Evolutionary conservation across 2,113 vertebrate genomes (phyloP), one percentile per base, ranked within the genome.

Genomic region (Otus sunia): DNA sequence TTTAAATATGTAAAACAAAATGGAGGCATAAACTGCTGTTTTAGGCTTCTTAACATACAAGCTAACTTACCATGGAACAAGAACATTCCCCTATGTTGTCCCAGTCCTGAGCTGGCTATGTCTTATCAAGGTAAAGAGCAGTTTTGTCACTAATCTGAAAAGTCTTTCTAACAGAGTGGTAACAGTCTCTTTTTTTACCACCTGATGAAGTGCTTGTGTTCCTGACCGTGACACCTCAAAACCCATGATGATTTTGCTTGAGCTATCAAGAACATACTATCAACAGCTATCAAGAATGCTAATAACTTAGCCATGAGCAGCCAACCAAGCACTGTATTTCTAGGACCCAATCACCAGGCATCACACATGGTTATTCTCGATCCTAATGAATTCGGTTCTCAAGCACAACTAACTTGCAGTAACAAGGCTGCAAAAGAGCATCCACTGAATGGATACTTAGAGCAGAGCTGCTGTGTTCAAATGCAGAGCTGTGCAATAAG

Each of bases 21-120:
- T 4, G 9, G 3, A 1, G 2, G 1, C 1, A 3, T 14, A 1
- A 52, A 23, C 3, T 47, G 9, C 9, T 32, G 8, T 8, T 79
- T 93, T 49, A 68, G 49, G 34, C 4, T 82, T 68, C 58, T 52
- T 69, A 77, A 62, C 11, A 26, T 10, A n/a, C 9, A 86, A 69
- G 8, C 3, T 66, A 69, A 62, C 22, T 83, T 83, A 53, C 9
- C 8, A 6, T 25, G 56, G 50, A 69, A 22, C 6, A 62, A 55
- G 64, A 86, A 18, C 6, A 17, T 43, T 9, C 52, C 10, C 55
- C 21, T 3, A 2, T 15, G 8, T 67, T 43, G 7, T n/a, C 37
- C 30, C 23, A 59, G 0, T 21, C 14, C 58, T 56, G 29, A 84
- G 3, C 20, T 47, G 32, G 8, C 10, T 85, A 4, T 56, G 6